Base-by-base conservation (phyloP, 1,140 invertebrate genomes). In the Theocolax elegans region DNA sequence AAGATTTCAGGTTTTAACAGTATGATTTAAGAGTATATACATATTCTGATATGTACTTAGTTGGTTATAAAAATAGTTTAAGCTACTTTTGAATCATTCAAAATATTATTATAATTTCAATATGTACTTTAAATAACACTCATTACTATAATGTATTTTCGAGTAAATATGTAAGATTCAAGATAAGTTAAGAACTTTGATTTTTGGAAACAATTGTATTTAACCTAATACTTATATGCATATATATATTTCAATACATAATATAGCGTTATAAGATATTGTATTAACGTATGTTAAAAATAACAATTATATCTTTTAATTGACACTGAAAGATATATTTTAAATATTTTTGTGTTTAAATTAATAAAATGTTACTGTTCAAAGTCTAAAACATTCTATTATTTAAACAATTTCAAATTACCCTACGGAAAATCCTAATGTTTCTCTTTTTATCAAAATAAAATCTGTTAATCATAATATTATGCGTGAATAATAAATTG, bases 341-440 rank as follows among this genome's bases (percentile, higher is more conserved):
- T 63, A 63, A 1, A 49, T 13, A 29, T 35, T 48, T 58, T 58
- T 46, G 2, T 59, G 15, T 49, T 59, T 67, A 44, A 59, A 54
- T 35, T 23, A 59, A 67, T 67, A 67, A 67, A 58, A 67, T 58
- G 3, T 23, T 21, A 53, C 17, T 53, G n/a, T 10, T 56, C 9
- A 31, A 46, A 29, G 56, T 44, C 1, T 31, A 31, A 23, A 49
- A 38, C 10, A 48, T 31, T 17, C n/a, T 38, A 1, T 51, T 53
- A 27, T 53, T 65, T 53, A 2, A 65, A 42, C 3, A 31, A 31
- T 53, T 29, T 51, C 10, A 21, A 38, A 38, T 23, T 38, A 35
- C 15, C 42, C 27, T 35, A 35, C 49, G n/a, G 15, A 25, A 12
- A 19, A 21, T 53, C 29, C 29, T 64, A 21, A 29, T 56, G 29